phyloP scores from a whole-genome alignment of 2,797 vertebrate species.

The Amblyopsis hoosieri region DNA sequence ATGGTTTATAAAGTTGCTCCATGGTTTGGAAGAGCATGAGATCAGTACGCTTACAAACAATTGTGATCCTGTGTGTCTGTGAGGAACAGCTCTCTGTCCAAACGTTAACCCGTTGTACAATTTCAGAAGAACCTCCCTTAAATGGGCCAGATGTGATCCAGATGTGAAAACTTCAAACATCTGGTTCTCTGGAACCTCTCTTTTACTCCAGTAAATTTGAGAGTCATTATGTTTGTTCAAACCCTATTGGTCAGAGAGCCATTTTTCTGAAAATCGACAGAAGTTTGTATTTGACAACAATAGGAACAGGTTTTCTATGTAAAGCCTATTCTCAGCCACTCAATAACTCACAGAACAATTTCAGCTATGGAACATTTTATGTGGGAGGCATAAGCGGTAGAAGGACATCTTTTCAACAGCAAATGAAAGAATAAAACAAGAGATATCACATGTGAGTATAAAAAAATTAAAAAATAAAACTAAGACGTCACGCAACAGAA shows the following conservation, averaged over 20 bases:
- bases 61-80: constrained; percentile 22
- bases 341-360: constrained; percentile 11
- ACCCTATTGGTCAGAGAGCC: constrained; percentile 41
- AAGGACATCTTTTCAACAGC: constrained; percentile 18
- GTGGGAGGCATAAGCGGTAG: constrained; percentile 31
- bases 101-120: constrained; percentile 39
- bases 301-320: constrained; percentile 9
- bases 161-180: constrained; percentile 78
- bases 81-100: not conserved
- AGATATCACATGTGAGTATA: not conserved
- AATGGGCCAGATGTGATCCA: constrained; percentile 78
- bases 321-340: constrained; percentile 4
- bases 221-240: constrained; percentile 63
- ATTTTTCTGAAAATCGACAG: constrained; percentile 43
- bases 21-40: constrained; percentile 2
- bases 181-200: constrained; percentile 65
- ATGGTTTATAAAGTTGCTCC: constrained; percentile 10
- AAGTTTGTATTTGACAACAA: constrained; percentile 23
- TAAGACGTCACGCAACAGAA: not conserved
- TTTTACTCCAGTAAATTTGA: constrained; percentile 67
- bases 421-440: not conserved
- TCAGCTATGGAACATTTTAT: constrained; percentile 25
- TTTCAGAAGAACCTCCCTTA: constrained; percentile 61
- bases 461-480: not conserved
- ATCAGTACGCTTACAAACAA: constrained; percentile 37